Evolutionary conservation across 2,888 invertebrate species (phyloP), one percentile per base, ranked within the genome.

Genomic region (Amphipyra tragopoginis): DNA sequence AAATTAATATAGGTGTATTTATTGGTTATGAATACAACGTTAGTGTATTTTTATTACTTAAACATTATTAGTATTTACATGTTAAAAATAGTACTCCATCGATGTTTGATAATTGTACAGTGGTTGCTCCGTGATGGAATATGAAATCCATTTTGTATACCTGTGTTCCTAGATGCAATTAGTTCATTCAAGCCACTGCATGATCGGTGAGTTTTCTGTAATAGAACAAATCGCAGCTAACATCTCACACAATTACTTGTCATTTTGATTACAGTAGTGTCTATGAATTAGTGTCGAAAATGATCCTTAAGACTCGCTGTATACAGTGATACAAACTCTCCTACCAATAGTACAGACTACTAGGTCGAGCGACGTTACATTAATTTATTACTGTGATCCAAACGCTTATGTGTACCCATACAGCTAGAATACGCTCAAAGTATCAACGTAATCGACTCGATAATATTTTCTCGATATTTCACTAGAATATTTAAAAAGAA

Each of bases 381-480:
- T 87, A 88, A 89, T 90, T 89, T 81, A 81, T 84, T 88, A 92
- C 86, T 92, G 89, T 92, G 90, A 92, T 92, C 93, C 93, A 90
- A 93, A 93, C 90, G 94, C 94, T 93, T 94, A 87, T 93, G 93
- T 94, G 93, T 94, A 93, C 92, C 94, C 92, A 92, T 92, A 92
- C 93, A 92, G 91, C 93, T 94, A 94, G 90, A 90, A 86, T 91
- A 90, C 95, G 95, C 95, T 95, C 95, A 95, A 95, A 95, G 93
- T 94, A 92, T 90, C 94, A 94, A 94, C 93, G 93, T 91, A 91
- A 90, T 90, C 82, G 85, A 92, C 88, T 88, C 85, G 88, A 91
- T 89, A 87, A 91, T 89, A 88, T 92, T 88, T 89, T 91, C 84
- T 93, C 89, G 89, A 93, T 92, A 92, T 92, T 90, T 92, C 91